Percentiles rank a stretch among this genome's conserved stretches.
Evolutionary conservation across 35 echinoderm and acorn worm genomes (phyloP).

Genomic region (Holothuria glaberrima): DNA sequence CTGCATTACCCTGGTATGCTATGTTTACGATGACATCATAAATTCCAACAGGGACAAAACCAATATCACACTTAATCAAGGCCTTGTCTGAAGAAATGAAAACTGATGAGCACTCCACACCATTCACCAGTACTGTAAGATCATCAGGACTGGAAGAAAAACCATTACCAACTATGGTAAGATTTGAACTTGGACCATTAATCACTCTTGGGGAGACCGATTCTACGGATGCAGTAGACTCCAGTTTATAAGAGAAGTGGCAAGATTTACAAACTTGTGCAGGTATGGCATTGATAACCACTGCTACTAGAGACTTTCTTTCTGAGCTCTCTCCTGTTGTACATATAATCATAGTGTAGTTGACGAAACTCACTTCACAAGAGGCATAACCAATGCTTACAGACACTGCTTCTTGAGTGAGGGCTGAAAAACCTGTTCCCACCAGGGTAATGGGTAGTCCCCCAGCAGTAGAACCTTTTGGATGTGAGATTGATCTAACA

Average conservation of each 20-base stretch:
- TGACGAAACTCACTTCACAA: slow-evolving; percentile 60
- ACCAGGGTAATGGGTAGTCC: slow-evolving; percentile 66
- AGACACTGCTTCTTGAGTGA: slow-evolving; percentile 14
- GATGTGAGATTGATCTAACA: slow-evolving; percentile 44
- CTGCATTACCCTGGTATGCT: slow-evolving; percentile 63
- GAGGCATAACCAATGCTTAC: slow-evolving; percentile 61
- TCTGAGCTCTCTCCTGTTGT: slow-evolving; percentile 46
- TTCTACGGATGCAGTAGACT: slow-evolving; percentile 46
- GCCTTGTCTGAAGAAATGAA: neutral
- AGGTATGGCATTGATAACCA: slow-evolving; percentile 48
- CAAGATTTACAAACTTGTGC: neutral
- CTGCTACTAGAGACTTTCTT: neutral
- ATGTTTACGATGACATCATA: slow-evolving; percentile 54
- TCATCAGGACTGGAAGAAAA: slow-evolving; percentile 39
- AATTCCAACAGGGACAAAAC: slow-evolving; percentile 72
- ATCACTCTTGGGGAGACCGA: slow-evolving; percentile 34
- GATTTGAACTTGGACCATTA: slow-evolving; percentile 24
- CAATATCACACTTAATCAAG: slow-evolving; percentile 70
- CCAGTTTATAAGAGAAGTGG: slow-evolving; percentile 53
- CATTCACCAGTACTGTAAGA: slow-evolving; percentile 70
- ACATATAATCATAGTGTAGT: slow-evolving; percentile 81
- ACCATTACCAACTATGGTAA: slow-evolving; percentile 59
- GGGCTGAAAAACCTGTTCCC: slow-evolving; percentile 75
- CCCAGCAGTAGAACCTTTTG: slow-evolving; percentile 66
- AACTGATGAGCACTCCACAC: slow-evolving; percentile 51